Evolutionary conservation across 2,888 invertebrate genomes (phyloP), one percentile per base, ranked within the genome.

Genomic region (Agonopterix arenella): DNA sequence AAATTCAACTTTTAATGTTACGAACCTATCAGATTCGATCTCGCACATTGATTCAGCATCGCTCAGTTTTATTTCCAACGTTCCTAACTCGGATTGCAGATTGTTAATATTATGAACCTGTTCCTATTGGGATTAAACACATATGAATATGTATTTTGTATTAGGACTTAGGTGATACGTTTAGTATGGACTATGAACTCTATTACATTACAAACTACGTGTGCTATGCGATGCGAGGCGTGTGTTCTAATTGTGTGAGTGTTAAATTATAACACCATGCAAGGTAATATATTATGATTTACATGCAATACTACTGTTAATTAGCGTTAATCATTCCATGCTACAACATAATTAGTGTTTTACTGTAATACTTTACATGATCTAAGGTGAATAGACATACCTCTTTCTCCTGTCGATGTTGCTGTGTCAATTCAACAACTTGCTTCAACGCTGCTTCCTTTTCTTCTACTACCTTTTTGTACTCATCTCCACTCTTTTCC

Each of bases 401-500:
- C 88, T 88, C 77, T 63, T 84, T 88, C 47, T 89, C 88, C 52
- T 77, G 77, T 58, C 70, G 69, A 62, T 80, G 70, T 48, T 75
- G 72, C 53, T 76, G 72, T 40, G 67, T 80, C 46, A 88, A 54
- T 51, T 80, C 79, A 1, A 68, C 64, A 7, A 86, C 62, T 64
- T 81, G 70, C 61, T 76, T 76, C 36, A 81, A 52, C 0, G 80
- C 86, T 0, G 66, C 65, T 52, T 85, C 84, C 58, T 74, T 85
- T 57, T 88, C 83, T 60, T 82, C 76, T 2, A 78, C 58, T 7
- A 72, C 78, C 61, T 70, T 84, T 57, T 80, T 84, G 57, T 78
- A 82, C 46, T 88, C 85, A 50, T 85, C 81, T 5, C 79, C 81
- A 58, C 76, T 85, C 55, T 76, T 82, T 54, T 78, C 76, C 55